Percentiles rank a stretch among this genome's conserved stretches.
Conservation (phyloP, 2,797 vertebrate genomes). For the Triplophysa yarkandensis region DNA sequence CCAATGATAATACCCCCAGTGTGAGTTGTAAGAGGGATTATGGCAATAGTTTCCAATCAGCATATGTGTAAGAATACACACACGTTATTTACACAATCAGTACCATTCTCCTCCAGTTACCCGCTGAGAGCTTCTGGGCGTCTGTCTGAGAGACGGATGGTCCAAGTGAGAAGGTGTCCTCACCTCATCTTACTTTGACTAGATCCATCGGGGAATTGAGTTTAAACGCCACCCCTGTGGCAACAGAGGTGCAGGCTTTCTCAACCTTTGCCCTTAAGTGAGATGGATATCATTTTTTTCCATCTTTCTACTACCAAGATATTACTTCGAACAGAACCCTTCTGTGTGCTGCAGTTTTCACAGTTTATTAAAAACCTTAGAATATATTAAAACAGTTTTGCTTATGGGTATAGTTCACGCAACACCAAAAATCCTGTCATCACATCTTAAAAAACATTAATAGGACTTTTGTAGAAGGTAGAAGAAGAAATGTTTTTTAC, state of each 20-base stretch:
- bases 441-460: too few relatives aligned
- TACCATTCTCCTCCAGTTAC: conserved; percentile 41
- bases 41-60: conserved; percentile 41
- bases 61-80: conserved; percentile 17
- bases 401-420: too few relatives aligned
- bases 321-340: conserved; percentile 11
- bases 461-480: too few relatives aligned
- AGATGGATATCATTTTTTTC: conserved; percentile 43
- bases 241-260: conserved; percentile 40
- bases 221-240: conserved; percentile 13
- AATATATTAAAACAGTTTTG: not conserved
- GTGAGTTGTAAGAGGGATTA: conserved; percentile 11
- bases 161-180: conserved; percentile 17
- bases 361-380: not conserved
- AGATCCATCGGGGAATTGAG: conserved; percentile 42
- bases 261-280: conserved; percentile 37
- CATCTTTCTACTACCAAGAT: not conserved
- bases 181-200: conserved; percentile 29
- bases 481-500: too few relatives aligned
- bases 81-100: conserved; percentile 46
- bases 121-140: conserved; percentile 12
- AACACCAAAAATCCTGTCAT: too few relatives aligned
- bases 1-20: not conserved
- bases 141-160: conserved; percentile 48
- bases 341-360: not conserved